These are phyloP conservation scores for Ophonus ardosiacus DNA, from an alignment of 2,888 invertebrate genomes.

Conservation along the genomic window DNA sequence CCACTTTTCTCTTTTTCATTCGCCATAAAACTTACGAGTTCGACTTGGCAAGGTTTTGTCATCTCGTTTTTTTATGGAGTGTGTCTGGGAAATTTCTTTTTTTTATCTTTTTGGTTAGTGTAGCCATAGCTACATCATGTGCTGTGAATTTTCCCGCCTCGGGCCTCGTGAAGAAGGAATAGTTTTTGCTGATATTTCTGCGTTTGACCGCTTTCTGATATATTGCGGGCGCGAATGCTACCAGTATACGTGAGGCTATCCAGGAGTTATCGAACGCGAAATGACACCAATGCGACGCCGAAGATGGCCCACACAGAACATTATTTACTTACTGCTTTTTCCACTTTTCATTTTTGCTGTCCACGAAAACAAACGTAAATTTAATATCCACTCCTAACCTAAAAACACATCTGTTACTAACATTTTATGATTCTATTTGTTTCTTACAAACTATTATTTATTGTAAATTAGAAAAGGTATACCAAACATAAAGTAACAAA, in stretches of 20 bases:
- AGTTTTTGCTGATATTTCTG: conserved; percentile 71
- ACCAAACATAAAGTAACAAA: neutral
- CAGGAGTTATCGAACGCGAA: conserved; percentile 51
- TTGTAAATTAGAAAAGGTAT: neutral
- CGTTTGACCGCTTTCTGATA: conserved; percentile 72
- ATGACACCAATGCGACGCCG: conserved; percentile 39
- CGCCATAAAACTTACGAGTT: conserved; percentile 56
- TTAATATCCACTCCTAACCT: neutral
- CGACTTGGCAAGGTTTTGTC: conserved; percentile 62
- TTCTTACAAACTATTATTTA: neutral
- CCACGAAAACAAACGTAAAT: conserved; percentile 35
- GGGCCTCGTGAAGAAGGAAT: conserved; percentile 14
- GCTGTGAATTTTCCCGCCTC: conserved; percentile 48
- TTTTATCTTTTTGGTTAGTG: conserved; percentile 47
- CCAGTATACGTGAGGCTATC: conserved; percentile 43
- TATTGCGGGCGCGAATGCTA: conserved; percentile 68
- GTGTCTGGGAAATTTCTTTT: conserved; percentile 60
- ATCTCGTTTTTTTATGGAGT: conserved; percentile 54
- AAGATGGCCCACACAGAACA: neutral
- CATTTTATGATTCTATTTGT: neutral
- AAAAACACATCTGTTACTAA: conserved; percentile 13
- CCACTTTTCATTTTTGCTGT: conserved; percentile 12
- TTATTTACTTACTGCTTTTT: conserved; percentile 38
- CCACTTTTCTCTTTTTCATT: conserved; percentile 48
- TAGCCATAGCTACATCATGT: conserved; percentile 49